Evolutionary conservation across 2,113 vertebrate genomes (phyloP).

Genomic region (Psittacula cyanocephala): DNA sequence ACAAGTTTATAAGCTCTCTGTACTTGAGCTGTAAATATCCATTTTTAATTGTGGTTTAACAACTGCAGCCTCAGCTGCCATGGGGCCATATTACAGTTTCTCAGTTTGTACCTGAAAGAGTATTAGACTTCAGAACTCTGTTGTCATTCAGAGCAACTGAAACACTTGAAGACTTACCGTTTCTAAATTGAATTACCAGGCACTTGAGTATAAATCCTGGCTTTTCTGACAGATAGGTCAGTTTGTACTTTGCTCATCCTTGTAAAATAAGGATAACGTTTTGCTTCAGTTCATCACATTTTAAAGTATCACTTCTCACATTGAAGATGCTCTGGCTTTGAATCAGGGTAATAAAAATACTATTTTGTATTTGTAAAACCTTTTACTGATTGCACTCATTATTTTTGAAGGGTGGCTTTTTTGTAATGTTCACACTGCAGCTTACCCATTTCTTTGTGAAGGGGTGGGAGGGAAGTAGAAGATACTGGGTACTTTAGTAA

Average conservation of each 20-base stretch:
- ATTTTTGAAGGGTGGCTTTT: neutral
- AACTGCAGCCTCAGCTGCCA: neutral
- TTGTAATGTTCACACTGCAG: neutral
- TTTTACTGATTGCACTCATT: neutral
- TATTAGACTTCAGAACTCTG: neutral
- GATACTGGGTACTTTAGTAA: neutral
- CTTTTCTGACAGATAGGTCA: neutral
- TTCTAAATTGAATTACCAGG: neutral
- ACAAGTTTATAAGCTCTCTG: neutral
- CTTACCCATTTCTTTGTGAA: neutral
- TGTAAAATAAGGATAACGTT: neutral
- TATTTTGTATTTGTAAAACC: neutral
- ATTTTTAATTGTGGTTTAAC: neutral
- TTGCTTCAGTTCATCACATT: neutral
- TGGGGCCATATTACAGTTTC: neutral
- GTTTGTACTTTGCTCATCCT: neutral
- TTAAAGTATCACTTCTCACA: neutral
- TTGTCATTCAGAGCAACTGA: neutral
- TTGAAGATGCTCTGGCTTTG: neutral
- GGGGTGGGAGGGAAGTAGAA: neutral
- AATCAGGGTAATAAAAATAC: neutral
- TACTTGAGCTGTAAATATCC: neutral
- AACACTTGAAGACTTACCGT: neutral
- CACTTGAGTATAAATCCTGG: neutral
- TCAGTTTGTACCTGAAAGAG: neutral